These are phyloP conservation scores for Zhuqinia jingwanae DNA, from an alignment of 2,888 invertebrate genomes.

Conservation along the genomic window DNA sequence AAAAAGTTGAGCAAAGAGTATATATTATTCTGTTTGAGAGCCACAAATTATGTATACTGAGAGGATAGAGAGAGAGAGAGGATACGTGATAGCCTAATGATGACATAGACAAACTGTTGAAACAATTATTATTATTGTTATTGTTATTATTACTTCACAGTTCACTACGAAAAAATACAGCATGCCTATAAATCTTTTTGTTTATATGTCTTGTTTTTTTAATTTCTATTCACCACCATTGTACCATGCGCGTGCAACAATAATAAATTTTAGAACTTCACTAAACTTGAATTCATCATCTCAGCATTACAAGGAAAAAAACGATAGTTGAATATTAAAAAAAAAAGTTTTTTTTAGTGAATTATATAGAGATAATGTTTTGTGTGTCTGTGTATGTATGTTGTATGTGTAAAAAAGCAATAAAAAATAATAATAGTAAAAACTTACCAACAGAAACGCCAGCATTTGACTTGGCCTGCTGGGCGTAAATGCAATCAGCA, in stretches of 20 bases:
- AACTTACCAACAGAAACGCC: conserved; percentile 78
- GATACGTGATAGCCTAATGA: conserved; percentile 10
- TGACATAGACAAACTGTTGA: conserved; percentile 20
- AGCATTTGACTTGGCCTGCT: conserved; percentile 77
- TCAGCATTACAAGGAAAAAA: not conserved
- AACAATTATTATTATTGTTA: not conserved
- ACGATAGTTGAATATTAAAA: conserved; percentile 23
- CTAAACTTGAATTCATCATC: too few relatives aligned
- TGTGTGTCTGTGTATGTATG: not conserved
- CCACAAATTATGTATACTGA: not conserved
- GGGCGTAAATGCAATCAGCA: conserved; percentile 78
- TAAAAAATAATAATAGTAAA: conserved; percentile 32
- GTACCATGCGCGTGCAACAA: conserved; percentile 16
- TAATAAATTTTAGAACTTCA: not conserved
- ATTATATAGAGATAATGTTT: conserved; percentile 19
- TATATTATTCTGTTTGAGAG: not conserved
- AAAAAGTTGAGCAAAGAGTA: too few relatives aligned
- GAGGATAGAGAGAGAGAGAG: not conserved
- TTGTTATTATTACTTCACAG: not conserved
- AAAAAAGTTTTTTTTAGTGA: too few relatives aligned
- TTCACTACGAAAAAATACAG: not conserved
- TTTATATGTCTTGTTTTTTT: too few relatives aligned
- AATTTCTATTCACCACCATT: not conserved
- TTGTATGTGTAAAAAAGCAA: not conserved
- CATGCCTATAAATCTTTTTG: too few relatives aligned